Conservation (phyloP, 2,888 invertebrate species). For the Malthinus seriepunctatus region DNA sequence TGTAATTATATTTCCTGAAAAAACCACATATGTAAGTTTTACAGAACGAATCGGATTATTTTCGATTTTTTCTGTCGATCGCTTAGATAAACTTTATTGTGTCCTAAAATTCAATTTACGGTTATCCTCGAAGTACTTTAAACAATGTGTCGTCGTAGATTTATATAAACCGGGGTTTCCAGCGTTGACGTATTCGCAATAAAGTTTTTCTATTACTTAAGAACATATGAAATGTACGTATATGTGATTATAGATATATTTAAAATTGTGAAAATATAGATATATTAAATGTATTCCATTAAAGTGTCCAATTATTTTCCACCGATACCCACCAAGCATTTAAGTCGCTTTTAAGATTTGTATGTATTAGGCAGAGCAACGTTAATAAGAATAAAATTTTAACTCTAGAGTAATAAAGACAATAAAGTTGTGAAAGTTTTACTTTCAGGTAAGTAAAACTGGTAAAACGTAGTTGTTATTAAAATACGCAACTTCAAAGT, state of each 20-base stretch:
- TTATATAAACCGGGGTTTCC: constrained; percentile 7
- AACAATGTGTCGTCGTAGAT: constrained; percentile 12
- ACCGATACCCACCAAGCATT: too few relatives aligned
- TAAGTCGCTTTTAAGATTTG: too few relatives aligned
- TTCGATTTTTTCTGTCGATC: constrained; percentile 36
- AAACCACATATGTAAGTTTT: constrained; percentile 36
- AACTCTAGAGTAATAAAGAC: too few relatives aligned
- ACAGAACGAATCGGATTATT: constrained; percentile 37
- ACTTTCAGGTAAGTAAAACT: too few relatives aligned
- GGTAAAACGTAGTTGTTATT: too few relatives aligned
- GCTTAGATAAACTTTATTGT: constrained; percentile 17
- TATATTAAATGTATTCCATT: constrained; percentile 46
- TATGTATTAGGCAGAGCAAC: too few relatives aligned
- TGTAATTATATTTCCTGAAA: constrained; percentile 49
- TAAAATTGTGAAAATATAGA: constrained; percentile 53
- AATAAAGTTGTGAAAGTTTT: too few relatives aligned
- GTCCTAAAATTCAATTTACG: constrained; percentile 5
- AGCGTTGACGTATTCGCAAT: constrained; percentile 16
- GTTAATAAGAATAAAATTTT: too few relatives aligned
- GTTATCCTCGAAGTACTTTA: constrained; percentile 9
- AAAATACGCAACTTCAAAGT: too few relatives aligned
- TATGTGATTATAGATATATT: constrained; percentile 53
- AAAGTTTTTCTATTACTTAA: constrained; percentile 28
- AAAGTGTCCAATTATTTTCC: constrained; percentile 15
- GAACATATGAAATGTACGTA: constrained; percentile 48